Evolutionary conservation across 2,888 invertebrate genomes (phyloP).

Genomic region (Mechanitis messenoides): DNA sequence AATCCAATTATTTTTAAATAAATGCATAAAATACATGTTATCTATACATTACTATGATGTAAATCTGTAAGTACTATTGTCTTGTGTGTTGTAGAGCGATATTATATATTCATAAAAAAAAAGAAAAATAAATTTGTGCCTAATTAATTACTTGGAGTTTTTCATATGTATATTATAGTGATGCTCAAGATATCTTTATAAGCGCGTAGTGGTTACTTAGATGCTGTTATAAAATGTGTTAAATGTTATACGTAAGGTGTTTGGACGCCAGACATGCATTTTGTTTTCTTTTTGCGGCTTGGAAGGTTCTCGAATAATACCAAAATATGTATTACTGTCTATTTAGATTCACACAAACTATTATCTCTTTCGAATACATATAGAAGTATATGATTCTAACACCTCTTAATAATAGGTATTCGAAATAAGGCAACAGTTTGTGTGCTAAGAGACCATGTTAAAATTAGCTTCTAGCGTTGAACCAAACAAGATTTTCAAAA

Average conservation of each 20-base stretch:
- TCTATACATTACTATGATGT: slow-evolving; percentile 51
- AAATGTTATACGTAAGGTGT: slow-evolving; percentile 47
- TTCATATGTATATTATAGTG: slow-evolving; percentile 63
- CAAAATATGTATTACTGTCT: background rate
- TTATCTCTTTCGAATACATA: background rate
- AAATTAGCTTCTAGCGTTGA: background rate
- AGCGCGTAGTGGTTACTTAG: slow-evolving; percentile 66
- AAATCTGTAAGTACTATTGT: slow-evolving; percentile 49
- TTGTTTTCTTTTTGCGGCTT: slow-evolving; percentile 45
- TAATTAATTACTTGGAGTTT: slow-evolving; percentile 62
- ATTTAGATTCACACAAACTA: background rate
- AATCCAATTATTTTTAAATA: slow-evolving; percentile 56
- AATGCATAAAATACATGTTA: slow-evolving; percentile 59
- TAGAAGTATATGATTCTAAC: background rate
- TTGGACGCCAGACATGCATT: slow-evolving; percentile 65
- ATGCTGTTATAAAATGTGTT: slow-evolving; percentile 57
- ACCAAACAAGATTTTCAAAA: slow-evolving; percentile 1
- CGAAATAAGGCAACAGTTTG: background rate
- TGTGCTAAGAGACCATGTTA: background rate
- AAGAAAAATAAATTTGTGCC: slow-evolving; percentile 67
- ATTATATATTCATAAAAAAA: slow-evolving; percentile 41
- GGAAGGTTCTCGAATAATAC: slow-evolving; percentile 26
- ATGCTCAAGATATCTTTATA: slow-evolving; percentile 70
- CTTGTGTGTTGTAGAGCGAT: slow-evolving; percentile 63
- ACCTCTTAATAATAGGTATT: background rate